phyloP scores from a whole-genome alignment of 2,113 vertebrate genomes.

The Leuciscus idus region DNA sequence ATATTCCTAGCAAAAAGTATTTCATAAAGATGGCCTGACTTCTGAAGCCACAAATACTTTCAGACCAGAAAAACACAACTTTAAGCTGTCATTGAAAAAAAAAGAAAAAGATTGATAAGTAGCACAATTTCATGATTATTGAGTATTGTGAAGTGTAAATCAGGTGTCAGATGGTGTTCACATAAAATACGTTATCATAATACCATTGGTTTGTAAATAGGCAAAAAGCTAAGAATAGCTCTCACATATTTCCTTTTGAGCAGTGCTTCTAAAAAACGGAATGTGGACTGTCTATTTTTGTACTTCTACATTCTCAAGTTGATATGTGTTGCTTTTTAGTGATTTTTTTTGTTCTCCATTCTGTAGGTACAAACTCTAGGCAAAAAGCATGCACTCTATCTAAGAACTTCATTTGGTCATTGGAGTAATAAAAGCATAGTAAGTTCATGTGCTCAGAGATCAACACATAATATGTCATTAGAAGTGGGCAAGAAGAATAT shows the following conservation, averaged over 20 bases:
- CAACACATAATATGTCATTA: not conserved
- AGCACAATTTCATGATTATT: not conserved
- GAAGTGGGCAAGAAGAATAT: not conserved
- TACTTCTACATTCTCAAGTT: not conserved
- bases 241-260: slow-evolving; percentile 9
- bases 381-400: slow-evolving; percentile 8
- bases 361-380: slow-evolving; percentile 41
- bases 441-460: not conserved
- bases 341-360: slow-evolving; percentile 16
- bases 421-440: slow-evolving; percentile 26
- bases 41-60: slow-evolving; percentile 23
- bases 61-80: slow-evolving; percentile 19
- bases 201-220: not conserved
- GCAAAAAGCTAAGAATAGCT: not conserved
- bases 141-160: not conserved
- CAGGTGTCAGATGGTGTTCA: not conserved
- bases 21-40: not conserved
- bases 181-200: not conserved
- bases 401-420: slow-evolving; percentile 43
- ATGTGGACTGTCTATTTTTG: slow-evolving; percentile 14
- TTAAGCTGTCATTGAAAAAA: slow-evolving; percentile 2
- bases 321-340: slow-evolving; percentile 2
- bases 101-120: not conserved
- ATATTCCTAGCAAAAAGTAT: not conserved
- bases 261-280: not conserved